These are phyloP conservation scores for Acromyrmex charruanus DNA, from an alignment of 1,140 invertebrate species.

Conservation along the genomic window DNA sequence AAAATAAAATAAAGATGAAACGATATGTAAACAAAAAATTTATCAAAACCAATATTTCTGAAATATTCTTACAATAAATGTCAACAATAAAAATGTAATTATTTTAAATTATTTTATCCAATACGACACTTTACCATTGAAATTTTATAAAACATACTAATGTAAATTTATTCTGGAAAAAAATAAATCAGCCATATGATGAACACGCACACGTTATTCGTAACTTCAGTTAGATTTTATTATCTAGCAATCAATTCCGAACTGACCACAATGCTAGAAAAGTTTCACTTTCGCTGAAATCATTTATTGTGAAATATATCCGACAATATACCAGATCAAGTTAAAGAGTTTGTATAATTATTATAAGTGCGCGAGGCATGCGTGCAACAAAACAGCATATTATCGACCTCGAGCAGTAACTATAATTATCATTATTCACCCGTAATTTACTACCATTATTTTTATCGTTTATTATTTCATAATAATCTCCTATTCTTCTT, in stretches of 20 bases:
- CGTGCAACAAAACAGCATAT: neutral
- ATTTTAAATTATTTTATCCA: neutral
- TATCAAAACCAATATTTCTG: too few relatives aligned
- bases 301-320: neutral
- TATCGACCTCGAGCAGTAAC: neutral
- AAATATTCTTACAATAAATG: neutral
- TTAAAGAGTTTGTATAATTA: neutral
- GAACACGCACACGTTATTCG: neutral
- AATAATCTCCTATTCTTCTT: neutral
- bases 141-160: neutral
- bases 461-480: neutral
- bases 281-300: constrained; percentile 11
- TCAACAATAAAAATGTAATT: neutral
- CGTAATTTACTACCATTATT: neutral
- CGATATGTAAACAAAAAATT: neutral
- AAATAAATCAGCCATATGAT: neutral
- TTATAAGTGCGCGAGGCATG: neutral
- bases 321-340: neutral
- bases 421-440: constrained; percentile 34
- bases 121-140: neutral
- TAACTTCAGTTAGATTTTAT: constrained; percentile 11
- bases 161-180: neutral
- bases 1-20: constrained; percentile 4
- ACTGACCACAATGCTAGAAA: neutral
- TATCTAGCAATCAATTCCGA: neutral